Percentiles rank a stretch among this genome's conserved stretches.
These are phyloP conservation scores for Urocynchramus pylzowi DNA, from an alignment of 2,113 vertebrate species.

Conservation along the genomic window DNA sequence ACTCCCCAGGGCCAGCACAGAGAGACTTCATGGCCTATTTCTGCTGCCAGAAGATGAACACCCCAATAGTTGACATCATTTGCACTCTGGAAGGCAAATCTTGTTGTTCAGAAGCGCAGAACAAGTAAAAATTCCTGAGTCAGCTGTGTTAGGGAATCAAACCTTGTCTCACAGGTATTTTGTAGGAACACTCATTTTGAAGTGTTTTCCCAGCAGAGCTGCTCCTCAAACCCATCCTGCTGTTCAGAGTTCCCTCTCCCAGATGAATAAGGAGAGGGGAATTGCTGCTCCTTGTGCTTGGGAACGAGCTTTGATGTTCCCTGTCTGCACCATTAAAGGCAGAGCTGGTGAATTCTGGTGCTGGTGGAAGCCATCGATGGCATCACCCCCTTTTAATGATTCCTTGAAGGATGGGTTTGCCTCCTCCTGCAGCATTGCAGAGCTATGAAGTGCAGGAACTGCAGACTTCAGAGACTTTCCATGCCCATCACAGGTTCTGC, in stretches of 20 bases:
- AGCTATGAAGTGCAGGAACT: not conserved
- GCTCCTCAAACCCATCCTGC: not conserved
- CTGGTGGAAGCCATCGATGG: not conserved
- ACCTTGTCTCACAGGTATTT: not conserved
- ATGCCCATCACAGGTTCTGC: not conserved
- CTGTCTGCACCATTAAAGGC: not conserved
- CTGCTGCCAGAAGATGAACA: not conserved
- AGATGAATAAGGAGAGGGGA: not conserved
- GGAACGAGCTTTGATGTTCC: not conserved
- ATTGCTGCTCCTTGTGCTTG: not conserved
- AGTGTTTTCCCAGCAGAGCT: not conserved
- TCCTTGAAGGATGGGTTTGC: not conserved
- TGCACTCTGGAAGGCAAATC: not conserved
- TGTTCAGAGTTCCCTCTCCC: not conserved
- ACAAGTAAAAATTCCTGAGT: not conserved
- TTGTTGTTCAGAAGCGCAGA: not conserved
- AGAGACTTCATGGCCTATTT: not conserved
- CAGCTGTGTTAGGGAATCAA: not conserved
- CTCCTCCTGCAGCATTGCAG: not conserved
- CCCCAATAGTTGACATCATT: not conserved
- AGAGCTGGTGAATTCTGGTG: not conserved
- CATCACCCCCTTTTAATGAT: not conserved
- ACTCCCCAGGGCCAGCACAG: not conserved
- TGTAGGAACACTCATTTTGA: not conserved
- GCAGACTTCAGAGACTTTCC: not conserved